Evolutionary conservation across 2,888 invertebrate species (phyloP).

Genomic region (Platycheirus albimanus): DNA sequence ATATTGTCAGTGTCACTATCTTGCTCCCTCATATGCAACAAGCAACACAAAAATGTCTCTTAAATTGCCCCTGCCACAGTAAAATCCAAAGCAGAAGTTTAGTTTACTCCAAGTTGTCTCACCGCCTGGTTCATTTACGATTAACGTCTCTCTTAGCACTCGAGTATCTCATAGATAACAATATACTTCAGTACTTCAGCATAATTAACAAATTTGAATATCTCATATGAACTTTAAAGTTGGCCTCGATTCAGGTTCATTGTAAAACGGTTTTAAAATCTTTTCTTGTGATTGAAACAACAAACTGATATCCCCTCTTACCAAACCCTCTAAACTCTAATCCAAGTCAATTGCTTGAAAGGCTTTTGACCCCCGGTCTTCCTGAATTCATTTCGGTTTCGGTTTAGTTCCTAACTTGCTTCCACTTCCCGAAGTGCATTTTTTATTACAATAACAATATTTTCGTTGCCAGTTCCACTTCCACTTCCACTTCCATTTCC

Average conservation of each 20-base stretch:
- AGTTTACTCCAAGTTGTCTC: conserved; percentile 55
- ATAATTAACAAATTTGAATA: conserved; percentile 9
- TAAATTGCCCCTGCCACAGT: conserved; percentile 11
- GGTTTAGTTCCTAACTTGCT: conserved; percentile 53
- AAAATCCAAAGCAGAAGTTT: conserved; percentile 37
- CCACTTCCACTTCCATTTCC: too few relatives aligned
- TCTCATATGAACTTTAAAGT: conserved; percentile 37
- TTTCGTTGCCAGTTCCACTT: conserved; percentile 22
- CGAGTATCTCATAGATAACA: background rate
- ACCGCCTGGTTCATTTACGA: conserved; percentile 33
- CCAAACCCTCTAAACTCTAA: background rate
- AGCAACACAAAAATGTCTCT: conserved; percentile 17
- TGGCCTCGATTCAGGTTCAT: conserved; percentile 53
- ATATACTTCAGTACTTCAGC: background rate
- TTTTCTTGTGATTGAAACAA: conserved; percentile 2
- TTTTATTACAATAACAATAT: background rate
- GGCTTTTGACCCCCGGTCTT: conserved; percentile 61
- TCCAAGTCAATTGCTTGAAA: conserved; percentile 6
- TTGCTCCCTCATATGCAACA: background rate
- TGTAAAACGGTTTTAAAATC: conserved; percentile 19
- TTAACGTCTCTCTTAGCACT: background rate
- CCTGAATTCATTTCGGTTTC: conserved; percentile 52
- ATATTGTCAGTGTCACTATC: background rate
- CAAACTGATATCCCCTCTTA: background rate
- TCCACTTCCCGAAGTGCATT: conserved; percentile 69